Conservation (phyloP, 1,140 invertebrate genomes). For the Hylaeus anthracinus region DNA sequence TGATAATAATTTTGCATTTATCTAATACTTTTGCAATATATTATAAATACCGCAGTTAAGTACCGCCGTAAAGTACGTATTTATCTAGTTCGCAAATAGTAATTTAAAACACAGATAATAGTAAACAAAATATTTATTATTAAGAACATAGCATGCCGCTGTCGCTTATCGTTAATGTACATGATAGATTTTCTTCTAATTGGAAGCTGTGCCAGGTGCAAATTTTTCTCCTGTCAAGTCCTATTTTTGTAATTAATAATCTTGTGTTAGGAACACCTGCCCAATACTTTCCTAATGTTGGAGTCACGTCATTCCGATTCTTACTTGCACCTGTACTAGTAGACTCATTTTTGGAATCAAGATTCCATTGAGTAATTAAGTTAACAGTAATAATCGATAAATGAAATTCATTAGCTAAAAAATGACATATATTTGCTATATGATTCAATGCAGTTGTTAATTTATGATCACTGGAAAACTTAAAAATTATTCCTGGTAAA, state of each 20-base stretch:
- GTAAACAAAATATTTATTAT: background rate
- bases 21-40: background rate
- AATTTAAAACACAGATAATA: background rate
- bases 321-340: constrained; percentile 20
- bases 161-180: constrained; percentile 60
- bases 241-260: constrained; percentile 69
- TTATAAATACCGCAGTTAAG: background rate
- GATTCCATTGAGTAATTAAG: constrained; percentile 81
- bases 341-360: constrained; percentile 72
- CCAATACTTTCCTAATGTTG: constrained; percentile 79
- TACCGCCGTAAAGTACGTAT: background rate
- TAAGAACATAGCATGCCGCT: constrained; percentile 15
- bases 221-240: constrained; percentile 67
- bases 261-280: constrained; percentile 73
- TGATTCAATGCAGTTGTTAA: constrained; percentile 79
- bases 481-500: constrained; percentile 81
- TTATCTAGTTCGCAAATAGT: background rate
- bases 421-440: constrained; percentile 82
- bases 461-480: constrained; percentile 63
- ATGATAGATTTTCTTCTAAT: constrained; percentile 53
- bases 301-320: constrained; percentile 53
- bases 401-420: constrained; percentile 80
- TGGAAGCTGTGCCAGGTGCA: constrained; percentile 75
- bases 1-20: background rate
- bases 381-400: constrained; percentile 83